These are phyloP conservation scores for Eustalomyia histrio DNA, from an alignment of 2,888 invertebrate genomes.

Conservation along the genomic window DNA sequence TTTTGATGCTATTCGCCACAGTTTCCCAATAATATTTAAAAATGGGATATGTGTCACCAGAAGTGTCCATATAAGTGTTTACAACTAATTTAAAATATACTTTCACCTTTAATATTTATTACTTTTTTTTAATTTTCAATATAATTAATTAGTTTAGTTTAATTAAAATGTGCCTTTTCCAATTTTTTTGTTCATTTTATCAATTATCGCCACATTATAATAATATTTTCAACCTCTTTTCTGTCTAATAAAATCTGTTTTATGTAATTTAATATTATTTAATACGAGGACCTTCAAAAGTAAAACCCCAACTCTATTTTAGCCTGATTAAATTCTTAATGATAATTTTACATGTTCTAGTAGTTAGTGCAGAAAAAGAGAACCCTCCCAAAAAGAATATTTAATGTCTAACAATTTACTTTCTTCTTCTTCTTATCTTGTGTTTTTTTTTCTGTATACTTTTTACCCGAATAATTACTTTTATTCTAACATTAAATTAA, in stretches of 20 bases:
- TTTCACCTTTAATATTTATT: too few relatives aligned
- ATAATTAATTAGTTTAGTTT: too few relatives aligned
- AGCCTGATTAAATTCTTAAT: slow-evolving; percentile 5
- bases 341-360: slow-evolving; percentile 3
- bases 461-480: neutral
- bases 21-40: too few relatives aligned
- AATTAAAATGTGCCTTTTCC: too few relatives aligned
- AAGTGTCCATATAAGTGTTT: too few relatives aligned
- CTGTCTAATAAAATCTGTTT: neutral
- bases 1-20: too few relatives aligned
- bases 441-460: neutral
- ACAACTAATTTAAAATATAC: too few relatives aligned
- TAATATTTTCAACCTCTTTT: neutral
- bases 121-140: too few relatives aligned
- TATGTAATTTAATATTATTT: slow-evolving; percentile 17
- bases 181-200: too few relatives aligned
- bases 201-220: too few relatives aligned
- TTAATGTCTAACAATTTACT: slow-evolving; percentile 10
- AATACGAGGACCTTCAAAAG: neutral
- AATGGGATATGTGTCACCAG: too few relatives aligned
- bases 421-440: neutral
- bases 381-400: neutral
- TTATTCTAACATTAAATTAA: slow-evolving; percentile 20
- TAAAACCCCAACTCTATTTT: neutral
- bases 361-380: neutral